A percentile compares a stretch with the other conserved stretches of the same genome.
These are phyloP conservation scores for Elephas maximus DNA, from an alignment of 2,113 vertebrate species.

Conservation along the genomic window DNA sequence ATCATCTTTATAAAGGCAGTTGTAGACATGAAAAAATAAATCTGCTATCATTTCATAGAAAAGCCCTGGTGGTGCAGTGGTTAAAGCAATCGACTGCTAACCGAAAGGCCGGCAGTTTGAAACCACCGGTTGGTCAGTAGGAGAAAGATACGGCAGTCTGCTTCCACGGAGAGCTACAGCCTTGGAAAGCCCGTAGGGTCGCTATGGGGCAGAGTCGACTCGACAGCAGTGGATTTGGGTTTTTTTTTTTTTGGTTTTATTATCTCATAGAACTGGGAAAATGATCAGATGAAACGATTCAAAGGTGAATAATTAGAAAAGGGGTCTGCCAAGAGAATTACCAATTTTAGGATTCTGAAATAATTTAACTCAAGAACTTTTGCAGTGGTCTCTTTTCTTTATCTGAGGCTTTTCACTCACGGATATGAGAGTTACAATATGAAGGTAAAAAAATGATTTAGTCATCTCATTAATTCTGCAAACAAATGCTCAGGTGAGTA, in stretches of 20 bases:
- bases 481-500: not conserved
- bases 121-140: too few relatives aligned
- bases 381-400: not conserved
- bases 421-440: not conserved
- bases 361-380: not conserved
- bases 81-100: too few relatives aligned
- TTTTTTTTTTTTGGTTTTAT: not conserved
- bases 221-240: too few relatives aligned
- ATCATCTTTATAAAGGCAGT: not conserved
- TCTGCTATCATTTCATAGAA: not conserved
- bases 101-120: too few relatives aligned
- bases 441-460: constrained; percentile 24
- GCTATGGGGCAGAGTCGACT: too few relatives aligned
- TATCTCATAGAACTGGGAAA: not conserved
- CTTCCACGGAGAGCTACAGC: too few relatives aligned
- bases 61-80: too few relatives aligned
- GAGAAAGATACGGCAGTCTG: too few relatives aligned
- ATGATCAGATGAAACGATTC: not conserved
- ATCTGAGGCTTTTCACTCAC: not conserved
- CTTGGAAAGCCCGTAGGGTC: too few relatives aligned
- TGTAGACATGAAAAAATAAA: not conserved
- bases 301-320: not conserved
- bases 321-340: not conserved
- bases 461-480: constrained; percentile 18
- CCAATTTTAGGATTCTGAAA: not conserved